phyloP scores from a whole-genome alignment of 2,888 invertebrate species.

The Spisula solida region DNA sequence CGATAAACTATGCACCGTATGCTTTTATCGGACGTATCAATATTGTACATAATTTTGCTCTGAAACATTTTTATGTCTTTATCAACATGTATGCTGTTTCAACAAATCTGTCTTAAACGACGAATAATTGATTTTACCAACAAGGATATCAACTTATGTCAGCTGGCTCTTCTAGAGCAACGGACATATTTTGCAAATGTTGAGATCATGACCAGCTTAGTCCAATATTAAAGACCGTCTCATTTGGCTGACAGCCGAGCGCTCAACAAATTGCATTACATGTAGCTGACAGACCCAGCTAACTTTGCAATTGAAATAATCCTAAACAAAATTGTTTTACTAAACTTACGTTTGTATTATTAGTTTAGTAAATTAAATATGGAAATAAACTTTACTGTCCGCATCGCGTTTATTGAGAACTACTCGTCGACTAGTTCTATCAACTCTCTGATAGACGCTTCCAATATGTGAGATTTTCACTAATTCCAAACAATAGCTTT shows the following conservation, averaged over 20 bases:
- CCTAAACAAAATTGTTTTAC: not conserved
- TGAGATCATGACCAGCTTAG: too few relatives aligned
- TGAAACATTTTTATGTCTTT: too few relatives aligned
- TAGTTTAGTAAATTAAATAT: not conserved
- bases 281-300: too few relatives aligned
- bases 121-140: too few relatives aligned
- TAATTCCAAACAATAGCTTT: not conserved
- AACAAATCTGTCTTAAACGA: too few relatives aligned
- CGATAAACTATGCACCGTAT: not conserved
- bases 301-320: not conserved
- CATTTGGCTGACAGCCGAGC: too few relatives aligned
- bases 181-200: too few relatives aligned
- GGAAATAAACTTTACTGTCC: not conserved
- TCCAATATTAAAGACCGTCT: too few relatives aligned
- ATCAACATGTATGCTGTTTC: too few relatives aligned
- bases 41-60: not conserved
- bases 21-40: not conserved
- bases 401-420: not conserved
- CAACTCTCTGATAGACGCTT: not conserved
- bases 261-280: too few relatives aligned
- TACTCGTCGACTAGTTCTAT: not conserved
- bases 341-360: not conserved
- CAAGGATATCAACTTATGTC: too few relatives aligned
- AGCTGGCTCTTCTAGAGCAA: too few relatives aligned
- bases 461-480: not conserved